Percentiles rank a stretch among this genome's conserved stretches.
These are phyloP conservation scores for Eupithecia exiguata DNA, from an alignment of 2,888 invertebrate species.

Conservation along the genomic window DNA sequence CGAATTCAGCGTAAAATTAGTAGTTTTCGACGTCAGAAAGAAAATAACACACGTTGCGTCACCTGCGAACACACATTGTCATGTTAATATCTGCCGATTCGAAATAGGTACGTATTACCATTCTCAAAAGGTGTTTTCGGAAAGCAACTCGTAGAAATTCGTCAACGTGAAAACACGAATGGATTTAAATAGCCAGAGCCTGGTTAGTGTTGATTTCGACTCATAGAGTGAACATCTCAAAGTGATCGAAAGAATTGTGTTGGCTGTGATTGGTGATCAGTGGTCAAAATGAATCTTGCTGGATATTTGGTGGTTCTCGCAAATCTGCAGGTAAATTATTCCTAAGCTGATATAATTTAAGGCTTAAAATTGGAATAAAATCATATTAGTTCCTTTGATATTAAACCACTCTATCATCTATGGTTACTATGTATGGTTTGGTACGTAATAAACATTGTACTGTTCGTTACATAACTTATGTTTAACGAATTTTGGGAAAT, in stretches of 20 bases:
- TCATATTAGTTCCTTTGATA: not conserved
- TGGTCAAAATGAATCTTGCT: slow-evolving; percentile 51
- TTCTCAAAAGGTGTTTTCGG: slow-evolving; percentile 55
- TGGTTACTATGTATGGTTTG: too few relatives aligned
- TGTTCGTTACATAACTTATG: not conserved
- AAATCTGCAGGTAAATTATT: slow-evolving; percentile 54
- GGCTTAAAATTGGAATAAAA: not conserved
- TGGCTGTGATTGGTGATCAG: slow-evolving; percentile 8
- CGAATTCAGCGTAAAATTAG: slow-evolving; percentile 7
- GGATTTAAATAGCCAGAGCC: not conserved
- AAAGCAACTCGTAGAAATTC: slow-evolving; percentile 51
- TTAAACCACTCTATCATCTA: not conserved
- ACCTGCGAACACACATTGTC: slow-evolving; percentile 33
- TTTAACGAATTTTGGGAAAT: not conserved
- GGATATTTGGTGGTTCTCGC: slow-evolving; percentile 55
- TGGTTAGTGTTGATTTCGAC: not conserved
- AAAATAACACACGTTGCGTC: slow-evolving; percentile 26
- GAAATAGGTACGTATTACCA: slow-evolving; percentile 52
- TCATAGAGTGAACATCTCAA: not conserved
- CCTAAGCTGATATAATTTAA: not conserved
- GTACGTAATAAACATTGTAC: not conserved
- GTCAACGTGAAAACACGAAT: slow-evolving; percentile 59
- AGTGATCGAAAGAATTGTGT: not conserved
- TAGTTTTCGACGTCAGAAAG: slow-evolving; percentile 21
- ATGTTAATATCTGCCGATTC: slow-evolving; percentile 34